These are phyloP conservation scores for Leptodactylus fuscus DNA, from an alignment of 2,113 vertebrate genomes.

Conservation along the genomic window DNA sequence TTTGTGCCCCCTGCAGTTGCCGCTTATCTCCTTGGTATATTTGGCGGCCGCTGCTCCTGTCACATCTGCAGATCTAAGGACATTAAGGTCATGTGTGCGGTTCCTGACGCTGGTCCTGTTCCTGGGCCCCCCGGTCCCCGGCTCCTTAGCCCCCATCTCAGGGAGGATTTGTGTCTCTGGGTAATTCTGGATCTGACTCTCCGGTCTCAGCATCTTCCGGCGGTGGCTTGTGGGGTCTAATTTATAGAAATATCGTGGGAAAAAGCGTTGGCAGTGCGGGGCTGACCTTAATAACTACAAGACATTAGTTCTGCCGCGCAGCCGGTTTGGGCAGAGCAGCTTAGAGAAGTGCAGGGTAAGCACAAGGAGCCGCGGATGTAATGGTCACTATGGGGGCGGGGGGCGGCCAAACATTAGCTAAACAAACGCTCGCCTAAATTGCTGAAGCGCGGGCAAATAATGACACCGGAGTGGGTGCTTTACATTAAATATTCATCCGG, in stretches of 20 bases:
- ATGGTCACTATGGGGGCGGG: slow-evolving; percentile 66
- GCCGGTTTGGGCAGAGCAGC: neutral
- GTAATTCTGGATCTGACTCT: neutral
- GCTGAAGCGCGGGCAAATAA: slow-evolving; percentile 71
- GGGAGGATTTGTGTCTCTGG: slow-evolving; percentile 31
- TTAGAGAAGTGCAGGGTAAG: slow-evolving; percentile 62
- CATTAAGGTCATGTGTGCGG: neutral
- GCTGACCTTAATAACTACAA: neutral
- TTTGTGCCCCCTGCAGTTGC: neutral
- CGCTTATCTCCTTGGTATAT: neutral
- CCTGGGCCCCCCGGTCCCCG: neutral
- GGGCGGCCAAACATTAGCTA: slow-evolving; percentile 64
- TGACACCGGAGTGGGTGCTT: slow-evolving; percentile 69
- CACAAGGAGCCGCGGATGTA: slow-evolving; percentile 62
- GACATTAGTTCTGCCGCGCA: neutral
- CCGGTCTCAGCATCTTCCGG: slow-evolving; percentile 34
- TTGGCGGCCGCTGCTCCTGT: neutral
- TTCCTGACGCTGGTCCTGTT: neutral
- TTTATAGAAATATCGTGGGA: slow-evolving; percentile 39
- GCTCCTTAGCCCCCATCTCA: slow-evolving; percentile 3
- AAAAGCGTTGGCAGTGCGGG: neutral
- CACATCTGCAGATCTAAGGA: neutral
- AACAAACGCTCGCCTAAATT: slow-evolving; percentile 66
- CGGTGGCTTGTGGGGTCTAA: slow-evolving; percentile 13
- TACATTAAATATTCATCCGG: slow-evolving; percentile 73